phyloP scores from a whole-genome alignment of 2,888 invertebrate genomes.

The Hydrotaea diabolus region DNA sequence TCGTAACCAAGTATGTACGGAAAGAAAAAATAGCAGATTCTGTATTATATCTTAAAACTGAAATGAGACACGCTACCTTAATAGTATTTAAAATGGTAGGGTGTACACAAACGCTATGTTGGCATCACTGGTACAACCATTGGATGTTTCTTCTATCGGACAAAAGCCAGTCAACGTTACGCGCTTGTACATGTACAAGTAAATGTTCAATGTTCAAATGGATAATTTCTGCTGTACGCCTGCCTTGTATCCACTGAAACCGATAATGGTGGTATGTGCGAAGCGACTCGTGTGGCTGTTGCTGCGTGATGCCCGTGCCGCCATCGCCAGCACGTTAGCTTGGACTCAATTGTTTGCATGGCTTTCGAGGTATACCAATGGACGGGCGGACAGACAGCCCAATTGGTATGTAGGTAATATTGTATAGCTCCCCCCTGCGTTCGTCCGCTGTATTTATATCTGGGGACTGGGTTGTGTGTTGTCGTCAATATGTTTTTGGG shows the following conservation, averaged over 20 bases:
- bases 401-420: not conserved
- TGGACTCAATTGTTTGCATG: not conserved
- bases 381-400: too few species aligned
- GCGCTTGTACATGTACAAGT: too few species aligned
- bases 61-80: too few species aligned
- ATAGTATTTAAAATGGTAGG: too few species aligned
- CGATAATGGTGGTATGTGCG: not conserved
- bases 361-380: not conserved
- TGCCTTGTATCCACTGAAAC: not conserved
- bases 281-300: not conserved
- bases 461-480: not conserved
- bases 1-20: too few species aligned
- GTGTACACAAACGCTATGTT: too few species aligned
- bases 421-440: not conserved
- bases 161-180: not conserved
- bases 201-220: not conserved
- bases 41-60: too few species aligned
- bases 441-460: conserved; percentile 4
- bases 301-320: not conserved
- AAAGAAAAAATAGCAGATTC: too few species aligned
- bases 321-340: not conserved
- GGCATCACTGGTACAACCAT: not conserved
- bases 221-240: not conserved
- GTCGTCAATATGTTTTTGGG: not conserved
- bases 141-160: not conserved